Conservation (phyloP, 2,113 vertebrate genomes). For the Percopsis transmontana region DNA sequence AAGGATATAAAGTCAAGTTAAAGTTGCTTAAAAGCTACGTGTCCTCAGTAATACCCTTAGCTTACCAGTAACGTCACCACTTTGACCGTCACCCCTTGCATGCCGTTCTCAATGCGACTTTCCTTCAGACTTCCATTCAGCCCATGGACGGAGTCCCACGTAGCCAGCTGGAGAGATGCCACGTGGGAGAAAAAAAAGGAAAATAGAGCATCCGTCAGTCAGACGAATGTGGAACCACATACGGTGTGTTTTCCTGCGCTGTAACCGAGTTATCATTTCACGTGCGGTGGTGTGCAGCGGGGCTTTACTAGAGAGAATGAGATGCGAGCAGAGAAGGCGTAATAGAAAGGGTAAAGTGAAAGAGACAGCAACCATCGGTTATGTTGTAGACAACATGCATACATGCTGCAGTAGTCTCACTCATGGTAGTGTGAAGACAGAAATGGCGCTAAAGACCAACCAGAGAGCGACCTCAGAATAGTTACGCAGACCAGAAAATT, state of each 20-base stretch:
- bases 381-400: neutral
- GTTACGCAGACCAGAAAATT: neutral
- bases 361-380: neutral
- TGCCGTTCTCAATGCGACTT: constrained; percentile 90
- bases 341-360: neutral
- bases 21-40: no score
- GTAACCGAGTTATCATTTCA: neutral
- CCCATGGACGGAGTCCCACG: constrained; percentile 92
- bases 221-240: no score
- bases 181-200: neutral
- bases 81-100: constrained; percentile 94
- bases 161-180: constrained; percentile 83
- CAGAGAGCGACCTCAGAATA: neutral
- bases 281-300: neutral
- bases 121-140: constrained; percentile 96
- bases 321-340: neutral
- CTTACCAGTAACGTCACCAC: constrained; percentile 95
- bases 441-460: neutral
- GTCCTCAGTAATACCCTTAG: no score
- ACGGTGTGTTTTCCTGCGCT: neutral
- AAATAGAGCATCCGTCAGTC: neutral
- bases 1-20: no score
- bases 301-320: neutral
- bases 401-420: constrained; percentile 5
- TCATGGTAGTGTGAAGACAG: neutral